Percentiles rank a stretch among this genome's conserved stretches.
Evolutionary conservation across 2,797 vertebrate species (phyloP).

Genomic region (Hylomyscus alleni): DNA sequence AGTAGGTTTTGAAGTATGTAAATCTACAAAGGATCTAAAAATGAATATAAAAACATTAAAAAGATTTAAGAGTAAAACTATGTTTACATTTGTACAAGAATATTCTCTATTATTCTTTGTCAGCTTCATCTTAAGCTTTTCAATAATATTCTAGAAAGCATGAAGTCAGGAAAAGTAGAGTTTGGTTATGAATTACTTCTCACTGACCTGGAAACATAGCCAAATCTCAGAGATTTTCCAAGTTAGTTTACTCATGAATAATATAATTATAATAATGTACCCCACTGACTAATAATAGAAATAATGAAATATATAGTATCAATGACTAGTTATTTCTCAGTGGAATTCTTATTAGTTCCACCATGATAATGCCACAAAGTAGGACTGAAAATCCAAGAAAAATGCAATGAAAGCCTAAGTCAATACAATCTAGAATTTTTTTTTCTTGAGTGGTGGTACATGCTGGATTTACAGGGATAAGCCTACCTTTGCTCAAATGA

Average conservation of each 20-base stretch:
- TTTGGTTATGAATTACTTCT: not conserved
- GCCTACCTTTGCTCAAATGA: not conserved
- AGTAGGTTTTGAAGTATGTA: too few relatives aligned
- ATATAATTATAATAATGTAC: not conserved
- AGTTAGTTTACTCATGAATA: not conserved
- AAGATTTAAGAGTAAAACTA: not conserved
- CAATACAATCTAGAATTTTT: not conserved
- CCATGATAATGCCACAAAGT: not conserved
- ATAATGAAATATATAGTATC: not conserved
- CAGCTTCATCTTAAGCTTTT: too few relatives aligned
- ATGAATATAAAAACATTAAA: not conserved
- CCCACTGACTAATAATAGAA: not conserved
- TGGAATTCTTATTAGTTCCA: not conserved
- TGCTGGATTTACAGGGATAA: not conserved
- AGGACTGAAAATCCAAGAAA: not conserved
- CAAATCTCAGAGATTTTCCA: not conserved
- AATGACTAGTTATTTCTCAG: not conserved
- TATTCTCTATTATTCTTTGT: not conserved
- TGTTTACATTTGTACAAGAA: not conserved
- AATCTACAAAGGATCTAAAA: not conserved
- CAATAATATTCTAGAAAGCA: not conserved
- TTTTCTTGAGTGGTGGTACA: rapidly evolving
- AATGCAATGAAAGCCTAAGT: not conserved
- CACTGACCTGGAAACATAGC: not conserved
- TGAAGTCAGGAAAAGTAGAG: not conserved